These are phyloP conservation scores for Arrhamphus sclerolepis DNA, from an alignment of 2,797 vertebrate species.

Conservation along the genomic window DNA sequence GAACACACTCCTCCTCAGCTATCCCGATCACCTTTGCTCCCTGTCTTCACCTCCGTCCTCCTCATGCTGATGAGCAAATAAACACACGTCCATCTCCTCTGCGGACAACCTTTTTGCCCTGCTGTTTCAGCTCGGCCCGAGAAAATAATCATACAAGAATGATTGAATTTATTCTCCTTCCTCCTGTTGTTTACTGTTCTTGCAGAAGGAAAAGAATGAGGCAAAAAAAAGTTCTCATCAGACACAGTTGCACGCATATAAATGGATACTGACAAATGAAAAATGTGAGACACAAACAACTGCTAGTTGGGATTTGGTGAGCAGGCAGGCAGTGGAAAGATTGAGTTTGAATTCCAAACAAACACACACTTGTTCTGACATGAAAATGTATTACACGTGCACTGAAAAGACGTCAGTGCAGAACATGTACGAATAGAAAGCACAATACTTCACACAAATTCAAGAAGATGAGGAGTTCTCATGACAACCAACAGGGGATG, in stretches of 20 bases:
- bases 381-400: too few species aligned
- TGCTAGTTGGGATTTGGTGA: constrained; percentile 4
- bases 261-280: constrained; percentile 45
- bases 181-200: constrained; percentile 36
- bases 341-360: constrained; percentile 15
- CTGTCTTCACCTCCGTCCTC: constrained; percentile 18
- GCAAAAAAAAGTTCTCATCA: constrained; percentile 36
- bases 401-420: too few species aligned
- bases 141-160: constrained; percentile 70
- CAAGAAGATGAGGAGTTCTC: too few species aligned
- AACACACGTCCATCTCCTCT: constrained; percentile 51
- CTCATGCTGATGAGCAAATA: constrained; percentile 59
- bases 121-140: constrained; percentile 59
- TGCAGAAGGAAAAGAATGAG: constrained; percentile 31
- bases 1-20: constrained; percentile 21
- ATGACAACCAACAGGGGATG: too few species aligned
- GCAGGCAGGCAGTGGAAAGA: constrained; percentile 7
- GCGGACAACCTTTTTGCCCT: constrained; percentile 42
- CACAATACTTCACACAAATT: too few species aligned
- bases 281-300: constrained; percentile 9
- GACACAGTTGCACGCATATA: constrained; percentile 36
- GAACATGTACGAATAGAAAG: too few species aligned
- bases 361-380: not conserved
- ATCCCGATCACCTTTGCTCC: constrained; percentile 14
- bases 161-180: constrained; percentile 58